phyloP scores from a whole-genome alignment of 1,140 invertebrate species.

The Plodia interpunctella region DNA sequence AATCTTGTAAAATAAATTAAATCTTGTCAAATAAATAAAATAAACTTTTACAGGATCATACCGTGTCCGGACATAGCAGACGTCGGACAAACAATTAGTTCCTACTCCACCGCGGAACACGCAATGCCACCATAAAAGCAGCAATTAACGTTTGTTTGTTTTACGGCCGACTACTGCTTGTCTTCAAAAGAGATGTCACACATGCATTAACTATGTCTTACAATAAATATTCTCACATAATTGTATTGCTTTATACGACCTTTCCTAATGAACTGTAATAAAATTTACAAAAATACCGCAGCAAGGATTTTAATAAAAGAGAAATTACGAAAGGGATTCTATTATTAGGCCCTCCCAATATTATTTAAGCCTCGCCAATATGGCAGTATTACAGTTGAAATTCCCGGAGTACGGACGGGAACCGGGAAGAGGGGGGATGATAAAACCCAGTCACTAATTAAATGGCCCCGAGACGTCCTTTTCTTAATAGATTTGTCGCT shows the following conservation, averaged over 20 bases:
- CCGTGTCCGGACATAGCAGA: constrained; percentile 27
- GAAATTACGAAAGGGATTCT: constrained; percentile 33
- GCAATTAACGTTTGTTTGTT: constrained; percentile 65
- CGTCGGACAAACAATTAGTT: constrained; percentile 35
- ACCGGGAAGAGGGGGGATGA: constrained; percentile 45
- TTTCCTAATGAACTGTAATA: constrained; percentile 4
- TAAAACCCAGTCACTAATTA: constrained; percentile 72
- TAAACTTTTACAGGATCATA: neutral
- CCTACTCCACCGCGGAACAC: constrained; percentile 47
- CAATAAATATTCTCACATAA: neutral
- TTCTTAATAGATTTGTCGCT: constrained; percentile 68
- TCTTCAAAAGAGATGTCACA: constrained; percentile 54
- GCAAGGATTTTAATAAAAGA: constrained; percentile 10
- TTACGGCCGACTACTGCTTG: constrained; percentile 46
- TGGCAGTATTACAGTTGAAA: constrained; percentile 46
- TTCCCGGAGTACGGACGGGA: constrained; percentile 45
- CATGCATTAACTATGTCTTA: constrained; percentile 16
- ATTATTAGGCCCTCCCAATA: constrained; percentile 46
- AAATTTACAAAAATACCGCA: constrained; percentile 5
- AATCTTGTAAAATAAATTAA: no score
- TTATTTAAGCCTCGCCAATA: constrained; percentile 60
- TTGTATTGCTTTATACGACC: neutral
- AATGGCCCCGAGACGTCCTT: constrained; percentile 56
- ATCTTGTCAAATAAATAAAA: no score
- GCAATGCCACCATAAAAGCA: constrained; percentile 62